Evolutionary conservation across 2,888 invertebrate species (phyloP).

Genomic region (Cosmorhoe ocellata): DNA sequence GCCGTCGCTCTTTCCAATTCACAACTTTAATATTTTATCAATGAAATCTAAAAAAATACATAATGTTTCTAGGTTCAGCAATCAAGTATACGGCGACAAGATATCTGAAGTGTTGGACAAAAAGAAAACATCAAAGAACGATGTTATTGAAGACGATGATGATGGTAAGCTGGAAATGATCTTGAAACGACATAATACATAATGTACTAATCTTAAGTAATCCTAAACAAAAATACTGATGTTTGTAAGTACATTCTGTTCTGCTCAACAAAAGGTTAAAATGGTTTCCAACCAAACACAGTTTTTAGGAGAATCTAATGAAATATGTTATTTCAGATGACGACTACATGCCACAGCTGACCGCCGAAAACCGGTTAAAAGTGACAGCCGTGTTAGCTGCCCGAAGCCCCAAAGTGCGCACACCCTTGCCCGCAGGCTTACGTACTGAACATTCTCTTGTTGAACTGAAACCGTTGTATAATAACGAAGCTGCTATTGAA

Average conservation of each 20-base stretch:
- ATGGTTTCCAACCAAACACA: too few species aligned
- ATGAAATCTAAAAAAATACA: too few species aligned
- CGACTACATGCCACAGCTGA: constrained; percentile 63
- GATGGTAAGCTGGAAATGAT: constrained; percentile 40
- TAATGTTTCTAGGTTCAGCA: constrained; percentile 79
- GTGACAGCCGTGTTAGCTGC: constrained; percentile 90
- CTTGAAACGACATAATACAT: too few species aligned
- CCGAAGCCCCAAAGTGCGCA: constrained; percentile 87
- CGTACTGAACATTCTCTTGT: constrained; percentile 70
- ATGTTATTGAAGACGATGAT: constrained; percentile 73
- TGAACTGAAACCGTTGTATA: constrained; percentile 57
- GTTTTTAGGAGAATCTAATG: too few species aligned
- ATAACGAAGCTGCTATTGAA: constrained; percentile 69
- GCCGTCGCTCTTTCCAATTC: too few species aligned
- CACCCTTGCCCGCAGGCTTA: constrained; percentile 84
- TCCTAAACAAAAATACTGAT: too few species aligned
- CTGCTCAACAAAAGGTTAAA: too few species aligned
- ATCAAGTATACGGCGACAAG: constrained; percentile 87
- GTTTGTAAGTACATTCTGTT: too few species aligned
- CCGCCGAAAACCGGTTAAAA: constrained; percentile 89
- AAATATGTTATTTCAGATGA: constrained; percentile 44
- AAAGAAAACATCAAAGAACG: constrained; percentile 67
- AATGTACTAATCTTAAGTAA: too few species aligned
- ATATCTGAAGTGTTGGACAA: constrained; percentile 84
- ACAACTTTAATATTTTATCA: too few species aligned